These are phyloP conservation scores for Plotosus lineatus DNA, from an alignment of 2,113 vertebrate genomes.

Conservation along the genomic window DNA sequence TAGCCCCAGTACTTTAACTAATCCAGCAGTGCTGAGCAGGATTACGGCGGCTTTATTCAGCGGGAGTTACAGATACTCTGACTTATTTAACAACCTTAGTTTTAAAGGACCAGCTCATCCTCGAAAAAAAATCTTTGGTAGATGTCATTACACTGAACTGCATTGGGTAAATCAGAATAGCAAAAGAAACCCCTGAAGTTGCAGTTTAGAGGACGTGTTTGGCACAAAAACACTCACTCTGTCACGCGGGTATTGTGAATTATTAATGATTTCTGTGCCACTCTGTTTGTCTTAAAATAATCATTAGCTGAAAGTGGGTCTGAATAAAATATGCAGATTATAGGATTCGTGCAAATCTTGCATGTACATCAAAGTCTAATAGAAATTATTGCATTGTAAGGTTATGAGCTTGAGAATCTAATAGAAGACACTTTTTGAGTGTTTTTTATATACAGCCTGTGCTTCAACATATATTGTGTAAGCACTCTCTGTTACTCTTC, in stretches of 20 bases:
- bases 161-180: not conserved
- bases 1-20: conserved; percentile 47
- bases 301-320: conserved; percentile 15
- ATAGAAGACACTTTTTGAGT: not conserved
- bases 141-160: not conserved
- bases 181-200: not conserved
- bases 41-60: conserved; percentile 49
- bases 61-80: conserved; percentile 42
- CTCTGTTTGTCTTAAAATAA: conserved; percentile 20
- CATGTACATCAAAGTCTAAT: not conserved
- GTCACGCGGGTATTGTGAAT: not conserved
- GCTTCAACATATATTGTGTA: not conserved
- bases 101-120: conserved; percentile 23
- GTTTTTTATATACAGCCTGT: not conserved
- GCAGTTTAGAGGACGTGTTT: not conserved
- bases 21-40: conserved; percentile 52
- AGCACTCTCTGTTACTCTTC: conserved; percentile 14
- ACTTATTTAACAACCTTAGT: conserved; percentile 45
- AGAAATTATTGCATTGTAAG: not conserved
- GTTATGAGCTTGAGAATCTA: conserved; percentile 7
- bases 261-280: conserved; percentile 1
- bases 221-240: not conserved
- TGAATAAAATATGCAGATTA: conserved; percentile 8
- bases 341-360: not conserved
- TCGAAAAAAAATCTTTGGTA: not conserved